phyloP scores from a whole-genome alignment of 2,888 invertebrate species.

The Drosophila anceps region DNA sequence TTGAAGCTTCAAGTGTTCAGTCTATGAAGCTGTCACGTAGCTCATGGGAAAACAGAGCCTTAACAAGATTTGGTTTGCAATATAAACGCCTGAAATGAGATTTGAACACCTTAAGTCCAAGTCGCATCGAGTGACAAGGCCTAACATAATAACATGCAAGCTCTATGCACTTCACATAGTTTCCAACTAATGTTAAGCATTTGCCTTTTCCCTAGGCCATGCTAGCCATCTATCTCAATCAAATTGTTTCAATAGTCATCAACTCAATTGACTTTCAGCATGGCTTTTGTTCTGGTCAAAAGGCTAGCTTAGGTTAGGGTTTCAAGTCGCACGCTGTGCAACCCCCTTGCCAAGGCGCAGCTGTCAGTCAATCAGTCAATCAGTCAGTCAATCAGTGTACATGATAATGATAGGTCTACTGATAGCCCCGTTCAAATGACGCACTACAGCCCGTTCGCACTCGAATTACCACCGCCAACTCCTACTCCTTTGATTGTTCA shows the following conservation, averaged over 20 bases:
- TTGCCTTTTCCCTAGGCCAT: background rate
- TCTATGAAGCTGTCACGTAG: background rate
- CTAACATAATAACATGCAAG: background rate
- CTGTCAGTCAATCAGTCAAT: slow-evolving; percentile 42
- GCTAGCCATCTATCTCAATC: background rate
- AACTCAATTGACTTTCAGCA: background rate
- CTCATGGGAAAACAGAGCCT: background rate
- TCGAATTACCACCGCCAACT: slow-evolving; percentile 2
- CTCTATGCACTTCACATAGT: background rate
- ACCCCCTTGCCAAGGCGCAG: slow-evolving; percentile 26
- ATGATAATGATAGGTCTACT: slow-evolving; percentile 54
- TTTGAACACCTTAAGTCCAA: background rate
- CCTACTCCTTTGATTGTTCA: slow-evolving; percentile 14
- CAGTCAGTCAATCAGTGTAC: slow-evolving; percentile 51
- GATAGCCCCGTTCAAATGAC: slow-evolving; percentile 39
- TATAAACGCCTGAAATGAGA: background rate
- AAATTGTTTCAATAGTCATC: slow-evolving; percentile 3
- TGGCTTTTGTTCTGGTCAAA: slow-evolving; percentile 6
- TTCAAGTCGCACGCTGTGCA: slow-evolving; percentile 21
- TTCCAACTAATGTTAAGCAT: background rate
- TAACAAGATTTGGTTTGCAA: background rate
- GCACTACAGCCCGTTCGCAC: slow-evolving; percentile 16
- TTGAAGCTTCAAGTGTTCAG: background rate
- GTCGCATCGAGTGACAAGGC: no score
- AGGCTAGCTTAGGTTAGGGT: slow-evolving; percentile 13